Percentiles rank a stretch among this genome's conserved stretches.
Conservation (phyloP, 2,113 vertebrate genomes). For the Burhinus bistriatus region DNA sequence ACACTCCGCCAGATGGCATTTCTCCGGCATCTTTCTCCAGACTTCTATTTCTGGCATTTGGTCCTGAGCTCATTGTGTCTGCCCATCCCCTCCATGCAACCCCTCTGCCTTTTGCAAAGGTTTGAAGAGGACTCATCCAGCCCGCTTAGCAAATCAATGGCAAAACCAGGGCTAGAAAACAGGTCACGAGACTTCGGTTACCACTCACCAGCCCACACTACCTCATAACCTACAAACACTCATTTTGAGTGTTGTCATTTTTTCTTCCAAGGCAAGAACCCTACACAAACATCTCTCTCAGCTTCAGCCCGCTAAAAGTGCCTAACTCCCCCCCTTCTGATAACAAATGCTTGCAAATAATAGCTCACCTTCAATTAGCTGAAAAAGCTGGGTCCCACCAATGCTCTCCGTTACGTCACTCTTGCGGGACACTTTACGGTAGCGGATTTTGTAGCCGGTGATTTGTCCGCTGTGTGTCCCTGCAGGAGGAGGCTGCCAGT, state of each 20-base stretch:
- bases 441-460: slow-evolving; percentile 93
- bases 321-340: not conserved
- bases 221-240: not conserved
- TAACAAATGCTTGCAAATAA: not conserved
- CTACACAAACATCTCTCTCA: fast-evolving
- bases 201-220: not conserved
- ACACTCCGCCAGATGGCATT: not conserved
- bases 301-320: not conserved
- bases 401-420: slow-evolving; percentile 88
- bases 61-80: not conserved
- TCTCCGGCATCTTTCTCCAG: not conserved
- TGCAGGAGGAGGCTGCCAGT: slow-evolving; percentile 90
- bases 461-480: slow-evolving; percentile 91
- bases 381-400: slow-evolving; percentile 83
- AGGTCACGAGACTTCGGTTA: not conserved
- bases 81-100: not conserved
- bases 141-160: not conserved
- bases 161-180: not conserved
- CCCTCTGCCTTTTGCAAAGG: not conserved
- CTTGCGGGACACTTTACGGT: slow-evolving; percentile 89
- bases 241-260: not conserved
- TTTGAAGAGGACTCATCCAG: not conserved
- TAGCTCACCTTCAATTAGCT: slow-evolving; percentile 87
- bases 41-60: not conserved
- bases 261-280: not conserved